A percentile compares a stretch with the other conserved stretches of the same genome.
These are phyloP conservation scores for Probaryconus sp. DNA, from an alignment of 1,140 invertebrate genomes.

Conservation along the genomic window DNA sequence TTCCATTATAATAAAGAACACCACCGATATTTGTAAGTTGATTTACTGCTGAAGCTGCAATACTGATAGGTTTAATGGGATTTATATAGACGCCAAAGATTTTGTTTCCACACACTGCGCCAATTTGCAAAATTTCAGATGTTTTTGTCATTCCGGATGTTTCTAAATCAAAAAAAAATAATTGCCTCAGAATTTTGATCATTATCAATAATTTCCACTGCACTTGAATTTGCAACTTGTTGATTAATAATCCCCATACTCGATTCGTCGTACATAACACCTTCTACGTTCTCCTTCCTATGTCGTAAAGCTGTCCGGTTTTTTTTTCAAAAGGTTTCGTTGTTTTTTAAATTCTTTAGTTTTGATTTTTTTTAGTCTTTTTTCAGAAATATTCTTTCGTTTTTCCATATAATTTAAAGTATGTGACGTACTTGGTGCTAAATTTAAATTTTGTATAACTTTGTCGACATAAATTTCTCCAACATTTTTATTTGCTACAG, in stretches of 20 bases:
- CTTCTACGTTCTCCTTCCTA: constrained; percentile 9
- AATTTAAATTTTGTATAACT: constrained; percentile 9
- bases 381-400: constrained; percentile 2
- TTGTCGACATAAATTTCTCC: constrained; percentile 21
- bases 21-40: constrained; percentile 13
- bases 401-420: constrained; percentile 1
- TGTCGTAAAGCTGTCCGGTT: constrained; percentile 14
- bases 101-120: constrained; percentile 19
- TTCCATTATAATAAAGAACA: constrained; percentile 5
- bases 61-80: constrained; percentile 14
- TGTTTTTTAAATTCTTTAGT: constrained; percentile 9
- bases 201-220: no score
- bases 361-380: constrained; percentile 13
- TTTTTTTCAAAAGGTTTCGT: constrained; percentile 1
- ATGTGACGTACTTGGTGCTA: constrained; percentile 14
- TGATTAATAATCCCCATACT: background rate
- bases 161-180: constrained; percentile 31
- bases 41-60: constrained; percentile 10
- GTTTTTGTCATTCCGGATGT: constrained; percentile 15
- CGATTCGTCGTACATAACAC: constrained; percentile 9
- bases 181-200: background rate
- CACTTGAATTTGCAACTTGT: no score
- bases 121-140: constrained; percentile 17
- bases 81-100: constrained; percentile 23
- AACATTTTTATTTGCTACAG: constrained; percentile 17